Conservation (phyloP, 2,888 invertebrate species). For the Limulus polyphemus region DNA sequence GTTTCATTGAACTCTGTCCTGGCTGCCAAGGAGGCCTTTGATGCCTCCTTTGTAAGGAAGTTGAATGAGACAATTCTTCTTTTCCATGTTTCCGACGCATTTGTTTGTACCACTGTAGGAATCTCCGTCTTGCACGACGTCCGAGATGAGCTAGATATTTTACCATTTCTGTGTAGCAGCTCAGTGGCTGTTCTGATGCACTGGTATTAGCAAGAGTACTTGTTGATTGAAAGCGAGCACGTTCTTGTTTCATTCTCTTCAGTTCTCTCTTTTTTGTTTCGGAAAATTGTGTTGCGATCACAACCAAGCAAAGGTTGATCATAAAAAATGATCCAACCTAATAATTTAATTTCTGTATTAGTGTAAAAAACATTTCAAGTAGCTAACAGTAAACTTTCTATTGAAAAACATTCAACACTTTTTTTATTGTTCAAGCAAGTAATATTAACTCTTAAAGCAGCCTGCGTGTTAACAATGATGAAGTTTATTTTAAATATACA, state of each 20-base stretch:
- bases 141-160: slow-evolving; percentile 92
- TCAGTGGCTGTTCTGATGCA: slow-evolving; percentile 76
- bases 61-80: slow-evolving; percentile 33
- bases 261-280: slow-evolving; percentile 99
- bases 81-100: slow-evolving; percentile 50
- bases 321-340: slow-evolving; percentile 99
- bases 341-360: slow-evolving; percentile 14
- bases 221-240: slow-evolving; percentile 71
- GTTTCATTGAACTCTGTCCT: slow-evolving; percentile 27
- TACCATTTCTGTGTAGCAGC: slow-evolving; percentile 95
- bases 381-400: too few relatives aligned
- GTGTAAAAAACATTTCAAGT: too few relatives aligned
- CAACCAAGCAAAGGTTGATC: slow-evolving; percentile 99
- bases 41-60: slow-evolving; percentile 33
- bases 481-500: too few relatives aligned
- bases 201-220: slow-evolving; percentile 77
- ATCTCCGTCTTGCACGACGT: slow-evolving; percentile 68
- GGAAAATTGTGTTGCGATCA: slow-evolving; percentile 98
- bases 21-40: slow-evolving; percentile 25
- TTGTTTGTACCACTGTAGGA: slow-evolving; percentile 27
- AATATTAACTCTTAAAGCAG: too few relatives aligned
- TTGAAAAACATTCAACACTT: too few relatives aligned
- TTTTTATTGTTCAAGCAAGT: too few relatives aligned
- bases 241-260: slow-evolving; percentile 93
- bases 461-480: too few relatives aligned